Evolutionary conservation across 2,888 invertebrate genomes (phyloP).

Genomic region (Meiosimyza platycephala): DNA sequence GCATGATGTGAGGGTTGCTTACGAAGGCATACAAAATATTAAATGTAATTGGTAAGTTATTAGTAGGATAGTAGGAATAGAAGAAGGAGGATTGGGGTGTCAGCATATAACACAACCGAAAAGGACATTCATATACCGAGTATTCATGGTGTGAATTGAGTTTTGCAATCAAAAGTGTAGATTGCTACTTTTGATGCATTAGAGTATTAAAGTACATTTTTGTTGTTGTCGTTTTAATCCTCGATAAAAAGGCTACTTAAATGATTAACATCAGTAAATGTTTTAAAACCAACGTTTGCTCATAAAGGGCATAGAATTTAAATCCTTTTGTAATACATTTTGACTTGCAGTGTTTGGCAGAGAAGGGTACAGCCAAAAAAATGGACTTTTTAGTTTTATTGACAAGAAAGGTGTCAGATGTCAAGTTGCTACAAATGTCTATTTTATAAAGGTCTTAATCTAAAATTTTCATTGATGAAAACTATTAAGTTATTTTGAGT

Average conservation of each 20-base stretch:
- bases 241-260: constrained; percentile 48
- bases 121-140: constrained; percentile 14
- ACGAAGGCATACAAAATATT: constrained; percentile 9
- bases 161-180: constrained; percentile 24
- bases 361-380: background rate
- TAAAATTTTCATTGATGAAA: background rate
- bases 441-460: constrained; percentile 4
- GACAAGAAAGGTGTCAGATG: constrained; percentile 61
- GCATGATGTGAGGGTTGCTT: too few species aligned
- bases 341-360: constrained; percentile 8
- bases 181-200: constrained; percentile 31
- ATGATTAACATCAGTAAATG: constrained; percentile 49
- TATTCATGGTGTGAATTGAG: background rate
- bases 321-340: constrained; percentile 25
- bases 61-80: background rate
- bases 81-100: constrained; percentile 9
- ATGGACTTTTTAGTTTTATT: constrained; percentile 27
- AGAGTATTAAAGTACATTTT: background rate
- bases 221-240: constrained; percentile 24
- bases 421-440: constrained; percentile 51
- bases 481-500: too few species aligned
- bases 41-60: constrained; percentile 33
- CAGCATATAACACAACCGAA: constrained; percentile 4
- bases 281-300: constrained; percentile 35
- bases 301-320: background rate